Conservation (phyloP, 2,888 invertebrate species). For the Rhamphomyia laevipes region DNA sequence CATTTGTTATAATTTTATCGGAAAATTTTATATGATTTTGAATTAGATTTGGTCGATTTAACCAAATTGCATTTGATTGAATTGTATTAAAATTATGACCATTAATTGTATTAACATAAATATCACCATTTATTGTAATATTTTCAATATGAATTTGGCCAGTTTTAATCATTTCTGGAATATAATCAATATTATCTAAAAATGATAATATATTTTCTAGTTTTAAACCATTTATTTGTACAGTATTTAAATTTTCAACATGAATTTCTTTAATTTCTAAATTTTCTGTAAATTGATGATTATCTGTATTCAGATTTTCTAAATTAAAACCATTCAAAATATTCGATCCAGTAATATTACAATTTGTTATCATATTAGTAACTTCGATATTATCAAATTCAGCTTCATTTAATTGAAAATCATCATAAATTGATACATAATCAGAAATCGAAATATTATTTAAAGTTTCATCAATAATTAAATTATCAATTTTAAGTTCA, state of each 20-base stretch:
- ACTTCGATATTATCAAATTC: constrained; percentile 26
- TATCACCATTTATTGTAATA: constrained; percentile 28
- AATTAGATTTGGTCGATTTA: constrained; percentile 33
- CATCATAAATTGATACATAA: constrained; percentile 23
- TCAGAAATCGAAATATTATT: constrained; percentile 30
- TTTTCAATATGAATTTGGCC: constrained; percentile 38
- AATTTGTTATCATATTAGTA: constrained; percentile 25
- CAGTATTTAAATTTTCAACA: constrained; percentile 26
- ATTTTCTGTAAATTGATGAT: constrained; percentile 21
- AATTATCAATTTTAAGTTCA: constrained; percentile 22
- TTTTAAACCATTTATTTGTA: constrained; percentile 32
- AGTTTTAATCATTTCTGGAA: constrained; percentile 28
- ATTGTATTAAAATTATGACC: constrained; percentile 23
- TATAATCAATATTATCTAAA: constrained; percentile 24
- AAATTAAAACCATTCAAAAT: constrained; percentile 30
- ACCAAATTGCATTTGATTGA: constrained; percentile 33
- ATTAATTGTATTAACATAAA: constrained; percentile 23
- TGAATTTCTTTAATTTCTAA: constrained; percentile 26
- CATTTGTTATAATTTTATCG: constrained; percentile 20
- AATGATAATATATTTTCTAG: constrained; percentile 26
- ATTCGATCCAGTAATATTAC: constrained; percentile 30
- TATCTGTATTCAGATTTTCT: constrained; percentile 23
- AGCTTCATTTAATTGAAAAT: constrained; percentile 23
- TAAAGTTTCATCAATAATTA: constrained; percentile 30
- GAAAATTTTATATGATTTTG: constrained; percentile 24